Percentiles rank a stretch among this genome's conserved stretches.
phyloP scores from a whole-genome alignment of 2,797 vertebrate genomes.

The Ctenochaetus hawaiiensis region DNA sequence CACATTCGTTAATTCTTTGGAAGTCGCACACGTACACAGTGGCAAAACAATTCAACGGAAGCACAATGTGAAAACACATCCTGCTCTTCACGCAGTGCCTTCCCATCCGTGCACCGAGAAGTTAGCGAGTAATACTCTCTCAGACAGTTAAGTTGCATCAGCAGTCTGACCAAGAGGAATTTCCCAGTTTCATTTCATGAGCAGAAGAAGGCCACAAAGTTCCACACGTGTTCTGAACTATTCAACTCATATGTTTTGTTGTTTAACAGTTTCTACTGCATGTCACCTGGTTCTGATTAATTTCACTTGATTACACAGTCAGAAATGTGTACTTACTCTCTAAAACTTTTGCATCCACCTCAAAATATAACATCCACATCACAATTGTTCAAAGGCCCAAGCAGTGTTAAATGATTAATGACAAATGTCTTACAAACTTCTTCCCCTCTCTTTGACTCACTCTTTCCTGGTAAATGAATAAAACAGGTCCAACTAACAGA shows the following conservation, averaged over 20 bases:
- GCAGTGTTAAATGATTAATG: neutral
- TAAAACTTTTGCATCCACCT: neutral
- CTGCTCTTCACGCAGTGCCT: slow-evolving; percentile 40
- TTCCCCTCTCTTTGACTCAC: neutral
- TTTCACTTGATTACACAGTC: neutral
- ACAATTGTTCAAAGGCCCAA: neutral
- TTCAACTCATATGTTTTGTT: slow-evolving; percentile 29
- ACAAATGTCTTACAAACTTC: neutral
- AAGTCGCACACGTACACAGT: slow-evolving; percentile 51
- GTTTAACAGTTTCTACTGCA: slow-evolving; percentile 13
- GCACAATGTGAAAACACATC: slow-evolving; percentile 67
- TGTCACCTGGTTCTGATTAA: slow-evolving; percentile 7
- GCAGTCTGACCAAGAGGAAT: slow-evolving; percentile 62
- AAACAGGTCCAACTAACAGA: slow-evolving; percentile 14
- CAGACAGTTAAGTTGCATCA: slow-evolving; percentile 47
- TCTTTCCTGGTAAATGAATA: slow-evolving; percentile 1
- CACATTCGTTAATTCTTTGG: slow-evolving; percentile 52
- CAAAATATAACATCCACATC: neutral
- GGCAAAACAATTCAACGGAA: slow-evolving; percentile 76
- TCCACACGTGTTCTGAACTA: slow-evolving; percentile 21
- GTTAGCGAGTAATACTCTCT: slow-evolving; percentile 43
- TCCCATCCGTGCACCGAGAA: slow-evolving; percentile 6
- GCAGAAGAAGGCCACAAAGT: slow-evolving; percentile 49
- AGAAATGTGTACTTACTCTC: neutral
- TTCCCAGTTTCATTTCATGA: slow-evolving; percentile 70